Percentiles rank a stretch among this genome's conserved stretches.
Conservation (phyloP, 2,113 vertebrate genomes). For the Callionymus lyra region DNA sequence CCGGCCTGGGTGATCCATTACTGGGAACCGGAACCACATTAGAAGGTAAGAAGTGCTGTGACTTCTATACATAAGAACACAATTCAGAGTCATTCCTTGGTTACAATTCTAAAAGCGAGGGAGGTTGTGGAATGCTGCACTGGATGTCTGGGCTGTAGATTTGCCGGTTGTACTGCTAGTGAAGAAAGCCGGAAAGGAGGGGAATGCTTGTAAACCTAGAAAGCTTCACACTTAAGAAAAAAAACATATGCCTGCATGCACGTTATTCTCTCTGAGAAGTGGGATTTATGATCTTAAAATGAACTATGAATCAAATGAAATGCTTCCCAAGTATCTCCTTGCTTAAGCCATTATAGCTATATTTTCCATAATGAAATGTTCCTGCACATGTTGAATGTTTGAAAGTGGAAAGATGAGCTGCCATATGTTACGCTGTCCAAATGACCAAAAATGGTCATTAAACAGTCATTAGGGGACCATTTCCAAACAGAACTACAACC, state of each 20-base stretch:
- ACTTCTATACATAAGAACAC: conserved; percentile 4
- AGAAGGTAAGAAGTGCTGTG: conserved; percentile 75
- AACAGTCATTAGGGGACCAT: too few species aligned
- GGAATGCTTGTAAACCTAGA: conserved; percentile 40
- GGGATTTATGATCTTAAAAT: conserved; percentile 2
- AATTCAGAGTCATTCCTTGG: conserved; percentile 14
- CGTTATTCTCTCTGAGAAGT: neutral
- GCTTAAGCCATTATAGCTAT: neutral
- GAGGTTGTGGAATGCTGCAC: conserved; percentile 23
- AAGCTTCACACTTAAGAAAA: conserved; percentile 23
- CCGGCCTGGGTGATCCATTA: conserved; percentile 82
- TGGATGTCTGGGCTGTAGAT: conserved; percentile 16
- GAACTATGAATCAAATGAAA: conserved; percentile 10
- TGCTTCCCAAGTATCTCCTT: conserved; percentile 1
- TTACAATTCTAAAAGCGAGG: conserved; percentile 10
- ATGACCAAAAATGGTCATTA: too few species aligned
- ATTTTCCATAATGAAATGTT: neutral
- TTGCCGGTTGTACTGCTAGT: conserved; percentile 15
- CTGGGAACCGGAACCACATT: conserved; percentile 83
- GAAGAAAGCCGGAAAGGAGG: conserved; percentile 25
- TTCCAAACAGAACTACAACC: too few species aligned
- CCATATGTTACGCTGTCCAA: too few species aligned
- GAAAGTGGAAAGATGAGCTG: too few species aligned
- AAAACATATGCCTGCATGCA: conserved; percentile 19
- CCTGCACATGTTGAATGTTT: too few species aligned